phyloP scores from a whole-genome alignment of 2,113 vertebrate species.

The Indicator indicator region DNA sequence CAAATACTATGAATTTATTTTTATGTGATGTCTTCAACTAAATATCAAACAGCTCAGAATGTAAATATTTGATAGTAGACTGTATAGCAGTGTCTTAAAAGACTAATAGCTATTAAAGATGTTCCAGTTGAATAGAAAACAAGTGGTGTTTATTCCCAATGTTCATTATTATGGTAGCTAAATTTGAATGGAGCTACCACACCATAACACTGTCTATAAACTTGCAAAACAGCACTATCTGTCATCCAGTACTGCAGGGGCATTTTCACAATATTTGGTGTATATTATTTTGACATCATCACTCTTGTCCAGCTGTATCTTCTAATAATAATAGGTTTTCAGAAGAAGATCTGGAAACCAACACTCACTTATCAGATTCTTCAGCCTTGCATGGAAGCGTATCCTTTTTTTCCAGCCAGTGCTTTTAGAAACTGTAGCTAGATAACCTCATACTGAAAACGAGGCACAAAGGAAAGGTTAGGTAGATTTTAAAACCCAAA shows the following conservation, averaged over 20 bases:
- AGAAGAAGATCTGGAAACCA: neutral
- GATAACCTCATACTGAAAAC: neutral
- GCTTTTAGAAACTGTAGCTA: neutral
- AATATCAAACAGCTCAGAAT: neutral
- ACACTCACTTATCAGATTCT: neutral
- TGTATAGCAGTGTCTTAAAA: neutral
- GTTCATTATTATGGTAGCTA: neutral
- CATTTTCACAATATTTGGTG: neutral
- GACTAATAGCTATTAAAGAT: neutral
- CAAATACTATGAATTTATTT: neutral
- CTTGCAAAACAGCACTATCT: neutral
- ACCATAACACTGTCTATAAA: neutral
- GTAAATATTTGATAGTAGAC: conserved; percentile 24
- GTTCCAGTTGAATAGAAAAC: neutral
- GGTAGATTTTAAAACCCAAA: neutral
- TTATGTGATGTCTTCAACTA: neutral
- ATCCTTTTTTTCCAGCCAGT: neutral
- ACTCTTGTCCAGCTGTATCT: neutral
- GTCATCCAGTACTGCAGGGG: neutral
- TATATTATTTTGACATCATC: neutral
- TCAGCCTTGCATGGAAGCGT: neutral
- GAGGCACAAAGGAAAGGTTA: neutral
- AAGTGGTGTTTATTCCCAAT: neutral
- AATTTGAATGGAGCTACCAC: neutral
- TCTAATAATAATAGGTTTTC: neutral